phyloP scores from a whole-genome alignment of 1,140 invertebrate species.

The Dinothrombium tinctorium region DNA sequence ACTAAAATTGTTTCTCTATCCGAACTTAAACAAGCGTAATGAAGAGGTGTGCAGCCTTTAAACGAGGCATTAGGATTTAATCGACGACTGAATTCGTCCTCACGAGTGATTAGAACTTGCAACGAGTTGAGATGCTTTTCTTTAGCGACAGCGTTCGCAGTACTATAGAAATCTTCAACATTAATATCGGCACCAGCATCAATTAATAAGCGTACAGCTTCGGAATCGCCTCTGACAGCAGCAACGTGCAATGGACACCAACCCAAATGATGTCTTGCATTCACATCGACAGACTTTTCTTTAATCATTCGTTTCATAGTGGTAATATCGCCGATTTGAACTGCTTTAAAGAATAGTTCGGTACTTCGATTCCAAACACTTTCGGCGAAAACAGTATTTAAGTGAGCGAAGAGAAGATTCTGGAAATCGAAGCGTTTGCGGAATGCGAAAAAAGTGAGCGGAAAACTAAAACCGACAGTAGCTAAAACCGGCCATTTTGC shows the following conservation, averaged over 20 bases:
- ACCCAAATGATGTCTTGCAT: conserved; percentile 34
- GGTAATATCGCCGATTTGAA: background rate
- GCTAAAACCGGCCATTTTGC: no score
- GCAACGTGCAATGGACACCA: conserved; percentile 67
- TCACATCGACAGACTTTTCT: background rate
- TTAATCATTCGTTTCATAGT: background rate
- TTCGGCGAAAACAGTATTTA: no score
- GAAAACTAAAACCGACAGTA: no score
- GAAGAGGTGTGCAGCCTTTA: conserved; percentile 60
- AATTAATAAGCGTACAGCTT: conserved; percentile 40
- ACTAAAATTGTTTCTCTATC: conserved; percentile 29
- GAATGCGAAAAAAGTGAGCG: no score
- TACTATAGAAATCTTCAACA: conserved; percentile 49
- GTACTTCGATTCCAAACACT: no score
- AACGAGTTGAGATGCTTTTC: conserved; percentile 30
- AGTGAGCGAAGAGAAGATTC: no score
- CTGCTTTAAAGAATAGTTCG: background rate
- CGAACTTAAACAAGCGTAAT: conserved; percentile 62
- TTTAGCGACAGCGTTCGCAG: conserved; percentile 35
- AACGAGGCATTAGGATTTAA: conserved; percentile 50
- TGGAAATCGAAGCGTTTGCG: no score
- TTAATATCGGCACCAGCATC: conserved; percentile 52
- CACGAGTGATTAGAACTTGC: conserved; percentile 32
- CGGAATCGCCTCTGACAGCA: conserved; percentile 44
- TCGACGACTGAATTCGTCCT: conserved; percentile 50